phyloP scores from a whole-genome alignment of 1,140 invertebrate genomes.

The Drosophila pruinosa region DNA sequence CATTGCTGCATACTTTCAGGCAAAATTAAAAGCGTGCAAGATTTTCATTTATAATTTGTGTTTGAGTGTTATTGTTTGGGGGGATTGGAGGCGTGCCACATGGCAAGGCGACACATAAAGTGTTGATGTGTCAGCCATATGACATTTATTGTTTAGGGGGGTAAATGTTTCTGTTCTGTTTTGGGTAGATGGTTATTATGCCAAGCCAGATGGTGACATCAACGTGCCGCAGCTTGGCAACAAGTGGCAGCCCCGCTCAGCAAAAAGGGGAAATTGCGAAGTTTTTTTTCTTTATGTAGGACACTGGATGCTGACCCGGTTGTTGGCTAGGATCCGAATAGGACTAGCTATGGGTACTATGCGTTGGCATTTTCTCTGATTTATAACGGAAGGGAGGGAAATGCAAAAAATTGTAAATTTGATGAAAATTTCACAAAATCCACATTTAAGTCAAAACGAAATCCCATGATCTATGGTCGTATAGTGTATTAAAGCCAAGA shows the following conservation, averaged over 20 bases:
- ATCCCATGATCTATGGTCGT: slow-evolving; percentile 55
- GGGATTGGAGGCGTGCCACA: slow-evolving; percentile 12
- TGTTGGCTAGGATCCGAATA: background rate
- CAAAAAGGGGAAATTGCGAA: background rate
- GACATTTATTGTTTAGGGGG: slow-evolving; percentile 73
- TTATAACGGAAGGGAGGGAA: background rate
- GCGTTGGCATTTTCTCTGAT: slow-evolving; percentile 17
- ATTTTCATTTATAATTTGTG: slow-evolving; percentile 58
- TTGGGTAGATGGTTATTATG: slow-evolving; percentile 57
- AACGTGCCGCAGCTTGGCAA: slow-evolving; percentile 43
- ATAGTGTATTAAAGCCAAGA: slow-evolving; percentile 27
- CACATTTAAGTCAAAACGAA: background rate
- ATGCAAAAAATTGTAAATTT: background rate
- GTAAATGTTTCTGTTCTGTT: slow-evolving; percentile 14
- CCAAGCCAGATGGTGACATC: slow-evolving; percentile 65
- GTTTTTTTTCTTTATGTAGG: slow-evolving; percentile 16
- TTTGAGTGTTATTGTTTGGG: background rate
- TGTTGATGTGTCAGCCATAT: slow-evolving; percentile 78
- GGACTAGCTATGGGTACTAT: too few relatives aligned
- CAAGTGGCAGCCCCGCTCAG: slow-evolving; percentile 39
- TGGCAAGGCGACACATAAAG: slow-evolving; percentile 64
- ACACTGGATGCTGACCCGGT: slow-evolving; percentile 12
- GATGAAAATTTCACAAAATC: background rate
- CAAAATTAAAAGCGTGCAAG: slow-evolving; percentile 77
- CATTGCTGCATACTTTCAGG: slow-evolving; percentile 60